Evolutionary conservation across 92 coral and sea anemone species (phyloP).

Genomic region (Palythoa heliodiscus): DNA sequence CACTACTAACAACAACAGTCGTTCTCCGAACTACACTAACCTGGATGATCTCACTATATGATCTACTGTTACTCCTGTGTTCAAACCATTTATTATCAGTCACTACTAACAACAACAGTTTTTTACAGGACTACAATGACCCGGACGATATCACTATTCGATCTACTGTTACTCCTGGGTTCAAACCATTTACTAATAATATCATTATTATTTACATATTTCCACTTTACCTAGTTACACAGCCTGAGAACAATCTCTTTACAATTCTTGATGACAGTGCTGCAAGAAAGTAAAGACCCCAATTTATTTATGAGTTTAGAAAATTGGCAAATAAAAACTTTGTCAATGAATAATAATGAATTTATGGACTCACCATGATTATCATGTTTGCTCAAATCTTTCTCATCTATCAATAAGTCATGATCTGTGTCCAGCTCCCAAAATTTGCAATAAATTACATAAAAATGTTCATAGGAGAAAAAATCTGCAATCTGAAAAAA

Average conservation of each 20-base stretch:
- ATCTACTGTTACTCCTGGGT: too few species aligned
- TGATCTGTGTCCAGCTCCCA: slow-evolving; percentile 99
- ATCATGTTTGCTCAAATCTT: slow-evolving; percentile 86
- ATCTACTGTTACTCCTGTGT: too few species aligned
- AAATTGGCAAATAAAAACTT: background rate
- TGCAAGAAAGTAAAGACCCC: background rate
- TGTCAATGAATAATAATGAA: too few species aligned
- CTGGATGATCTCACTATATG: too few species aligned
- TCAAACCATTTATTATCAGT: too few species aligned
- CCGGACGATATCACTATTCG: too few species aligned
- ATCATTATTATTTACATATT: background rate
- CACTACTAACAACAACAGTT: too few species aligned
- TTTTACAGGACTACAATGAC: too few species aligned
- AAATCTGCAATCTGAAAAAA: slow-evolving; percentile 84
- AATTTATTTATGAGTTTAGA: background rate
- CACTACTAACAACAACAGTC: too few species aligned
- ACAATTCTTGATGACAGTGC: slow-evolving; percentile 87
- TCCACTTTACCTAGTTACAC: slow-evolving; percentile 86
- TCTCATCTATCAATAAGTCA: slow-evolving; percentile 92
- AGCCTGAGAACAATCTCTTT: slow-evolving; percentile 92
- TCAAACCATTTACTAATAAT: too few species aligned
- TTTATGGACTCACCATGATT: slow-evolving; percentile 78
- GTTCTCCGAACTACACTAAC: too few species aligned
- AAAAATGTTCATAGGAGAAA: slow-evolving; percentile 98
- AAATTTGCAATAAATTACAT: slow-evolving; percentile 96